Conservation (phyloP, 2,888 invertebrate genomes). For the Erynnis tages region DNA sequence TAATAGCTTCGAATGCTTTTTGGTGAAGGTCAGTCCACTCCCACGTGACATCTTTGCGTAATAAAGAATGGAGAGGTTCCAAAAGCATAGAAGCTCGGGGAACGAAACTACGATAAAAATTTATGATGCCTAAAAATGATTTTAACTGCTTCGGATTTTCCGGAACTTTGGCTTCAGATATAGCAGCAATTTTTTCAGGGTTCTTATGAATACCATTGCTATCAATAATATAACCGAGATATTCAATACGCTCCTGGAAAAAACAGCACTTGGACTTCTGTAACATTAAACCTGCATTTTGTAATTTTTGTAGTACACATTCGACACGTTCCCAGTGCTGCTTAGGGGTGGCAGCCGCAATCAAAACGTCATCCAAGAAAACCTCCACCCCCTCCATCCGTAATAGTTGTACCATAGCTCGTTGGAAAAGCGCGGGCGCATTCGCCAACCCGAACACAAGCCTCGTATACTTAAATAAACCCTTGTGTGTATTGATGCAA, state of each 20-base stretch:
- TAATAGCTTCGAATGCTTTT: not conserved
- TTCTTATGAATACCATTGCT: not conserved
- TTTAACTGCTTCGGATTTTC: not conserved
- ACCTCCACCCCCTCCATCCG: not conserved
- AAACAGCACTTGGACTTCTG: not conserved
- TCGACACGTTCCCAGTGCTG: not conserved
- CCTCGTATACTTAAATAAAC: not conserved
- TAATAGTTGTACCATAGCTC: not conserved
- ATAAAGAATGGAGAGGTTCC: not conserved
- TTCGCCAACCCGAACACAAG: not conserved
- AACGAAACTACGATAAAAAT: not conserved
- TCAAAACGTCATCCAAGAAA: not conserved
- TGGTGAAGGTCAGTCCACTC: not conserved
- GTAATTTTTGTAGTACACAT: not conserved
- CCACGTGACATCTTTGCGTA: not conserved
- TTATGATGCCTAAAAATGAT: not conserved
- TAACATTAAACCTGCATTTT: not conserved
- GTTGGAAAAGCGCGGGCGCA: not conserved
- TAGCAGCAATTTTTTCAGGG: not conserved
- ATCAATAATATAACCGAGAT: not conserved
- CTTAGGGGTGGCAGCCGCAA: too few relatives aligned
- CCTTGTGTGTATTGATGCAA: not conserved
- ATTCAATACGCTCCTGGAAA: not conserved
- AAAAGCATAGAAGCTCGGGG: not conserved
- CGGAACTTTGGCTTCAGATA: not conserved